These are phyloP conservation scores for Caenorhabditis doughertyi DNA, from an alignment of 2,888 invertebrate genomes.

Conservation along the genomic window DNA sequence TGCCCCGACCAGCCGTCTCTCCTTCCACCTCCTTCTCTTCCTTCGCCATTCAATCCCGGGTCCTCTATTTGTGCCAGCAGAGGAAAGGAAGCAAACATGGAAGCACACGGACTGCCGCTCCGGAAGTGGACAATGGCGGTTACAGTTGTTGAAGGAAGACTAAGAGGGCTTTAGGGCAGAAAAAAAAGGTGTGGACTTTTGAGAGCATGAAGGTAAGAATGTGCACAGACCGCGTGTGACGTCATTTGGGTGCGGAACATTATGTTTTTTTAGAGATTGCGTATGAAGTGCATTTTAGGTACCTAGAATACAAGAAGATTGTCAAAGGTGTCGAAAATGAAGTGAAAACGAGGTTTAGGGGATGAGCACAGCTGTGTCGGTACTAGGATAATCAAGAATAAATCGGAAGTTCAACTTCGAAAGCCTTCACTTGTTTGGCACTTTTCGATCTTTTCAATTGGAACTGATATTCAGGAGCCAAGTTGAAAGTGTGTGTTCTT, in stretches of 20 bases:
- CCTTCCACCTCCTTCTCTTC: not conserved
- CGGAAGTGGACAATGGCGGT: constrained; percentile 46
- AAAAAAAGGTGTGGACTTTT: constrained; percentile 17
- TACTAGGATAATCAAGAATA: too few relatives aligned
- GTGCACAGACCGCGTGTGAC: constrained; percentile 20
- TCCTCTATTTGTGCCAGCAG: constrained; percentile 39
- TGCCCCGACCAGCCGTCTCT: too few relatives aligned
- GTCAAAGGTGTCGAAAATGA: too few relatives aligned
- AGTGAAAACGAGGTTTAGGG: too few relatives aligned
- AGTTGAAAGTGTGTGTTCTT: too few relatives aligned
- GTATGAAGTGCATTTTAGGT: too few relatives aligned
- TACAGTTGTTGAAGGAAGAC: constrained; percentile 5
- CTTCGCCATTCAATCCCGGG: not conserved
- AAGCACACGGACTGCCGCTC: constrained; percentile 31
- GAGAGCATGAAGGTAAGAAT: not conserved
- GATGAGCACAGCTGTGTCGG: too few relatives aligned
- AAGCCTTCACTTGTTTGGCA: too few relatives aligned
- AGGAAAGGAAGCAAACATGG: constrained; percentile 45
- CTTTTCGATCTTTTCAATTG: too few relatives aligned
- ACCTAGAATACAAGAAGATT: too few relatives aligned
- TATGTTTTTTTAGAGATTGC: not conserved
- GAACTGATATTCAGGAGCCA: too few relatives aligned
- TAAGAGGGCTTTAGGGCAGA: not conserved
- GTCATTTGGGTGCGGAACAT: constrained; percentile 5
- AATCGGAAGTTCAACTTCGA: too few relatives aligned